Conservation (phyloP, 1,140 invertebrate species). For the Condylostylus longicornis region DNA sequence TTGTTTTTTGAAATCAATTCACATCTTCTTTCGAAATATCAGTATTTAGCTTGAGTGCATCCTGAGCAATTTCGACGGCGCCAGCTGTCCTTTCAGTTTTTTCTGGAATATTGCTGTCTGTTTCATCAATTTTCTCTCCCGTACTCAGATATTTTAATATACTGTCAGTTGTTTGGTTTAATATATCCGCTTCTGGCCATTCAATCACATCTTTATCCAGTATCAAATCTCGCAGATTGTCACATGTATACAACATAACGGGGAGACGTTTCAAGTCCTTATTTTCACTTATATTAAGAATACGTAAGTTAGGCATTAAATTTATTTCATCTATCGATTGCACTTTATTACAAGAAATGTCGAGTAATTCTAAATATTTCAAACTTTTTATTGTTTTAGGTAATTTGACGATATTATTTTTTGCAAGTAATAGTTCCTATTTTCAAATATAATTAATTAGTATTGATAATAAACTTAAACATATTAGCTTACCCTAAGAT, state of each 20-base stretch:
- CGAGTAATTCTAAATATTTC: constrained; percentile 44
- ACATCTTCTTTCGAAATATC: neutral
- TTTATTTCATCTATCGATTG: constrained; percentile 34
- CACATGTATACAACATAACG: constrained; percentile 4
- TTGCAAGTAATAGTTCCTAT: constrained; percentile 49
- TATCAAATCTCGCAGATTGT: constrained; percentile 36
- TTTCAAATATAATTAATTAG: neutral
- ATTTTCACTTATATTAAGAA: constrained; percentile 43
- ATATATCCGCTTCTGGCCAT: constrained; percentile 46
- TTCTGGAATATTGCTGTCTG: neutral
- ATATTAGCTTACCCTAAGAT: constrained; percentile 37
- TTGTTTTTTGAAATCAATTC: neutral
- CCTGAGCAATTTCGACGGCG: neutral
- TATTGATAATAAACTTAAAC: neutral
- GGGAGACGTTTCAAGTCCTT: constrained; percentile 36
- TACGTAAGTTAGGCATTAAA: constrained; percentile 44
- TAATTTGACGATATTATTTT: constrained; percentile 47
- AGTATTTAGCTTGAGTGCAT: neutral
- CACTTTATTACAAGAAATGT: constrained; percentile 50
- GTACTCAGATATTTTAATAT: constrained; percentile 48
- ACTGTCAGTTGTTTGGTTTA: constrained; percentile 39
- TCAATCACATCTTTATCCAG: constrained; percentile 44
- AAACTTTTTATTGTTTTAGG: constrained; percentile 50
- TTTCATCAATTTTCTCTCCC: neutral
- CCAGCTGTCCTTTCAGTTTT: neutral